Evolutionary conservation across 2,888 invertebrate genomes (phyloP).

Genomic region (Spisula subtruncata): DNA sequence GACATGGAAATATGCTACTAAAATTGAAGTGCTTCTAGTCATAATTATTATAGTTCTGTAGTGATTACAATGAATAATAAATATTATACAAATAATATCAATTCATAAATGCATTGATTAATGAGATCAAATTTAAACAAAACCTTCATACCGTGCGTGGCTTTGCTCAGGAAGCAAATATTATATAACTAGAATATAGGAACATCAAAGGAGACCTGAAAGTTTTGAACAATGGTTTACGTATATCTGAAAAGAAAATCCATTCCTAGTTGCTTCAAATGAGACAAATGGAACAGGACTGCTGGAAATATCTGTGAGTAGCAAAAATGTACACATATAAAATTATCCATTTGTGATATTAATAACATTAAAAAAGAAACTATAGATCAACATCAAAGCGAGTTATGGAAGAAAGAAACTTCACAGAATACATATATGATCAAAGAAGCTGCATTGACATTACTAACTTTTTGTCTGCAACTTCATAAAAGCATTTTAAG

Average conservation of each 20-base stretch:
- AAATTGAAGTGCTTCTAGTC: conserved; percentile 44
- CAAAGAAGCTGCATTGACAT: conserved; percentile 28
- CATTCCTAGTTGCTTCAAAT: background rate
- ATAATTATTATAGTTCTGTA: too few relatives aligned
- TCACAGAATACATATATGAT: conserved; percentile 22
- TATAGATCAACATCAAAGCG: conserved; percentile 36
- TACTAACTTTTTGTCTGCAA: conserved; percentile 26
- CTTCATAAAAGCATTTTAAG: background rate
- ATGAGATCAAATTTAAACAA: conserved; percentile 3
- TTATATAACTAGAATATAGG: background rate
- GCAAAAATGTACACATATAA: too few relatives aligned
- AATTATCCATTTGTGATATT: too few relatives aligned
- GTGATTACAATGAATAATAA: too few relatives aligned
- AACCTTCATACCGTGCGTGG: conserved; percentile 11
- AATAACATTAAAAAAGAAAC: conserved; percentile 43
- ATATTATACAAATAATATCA: too few relatives aligned
- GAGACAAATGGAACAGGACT: background rate
- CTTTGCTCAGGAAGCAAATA: background rate
- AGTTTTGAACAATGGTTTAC: background rate
- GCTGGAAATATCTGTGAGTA: too few relatives aligned
- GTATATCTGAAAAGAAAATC: background rate
- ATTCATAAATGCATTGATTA: too few relatives aligned
- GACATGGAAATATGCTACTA: conserved; percentile 38
- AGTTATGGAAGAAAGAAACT: conserved; percentile 24
- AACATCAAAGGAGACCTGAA: background rate